phyloP scores from a whole-genome alignment of 2,113 vertebrate genomes.

The Tyto alba region DNA sequence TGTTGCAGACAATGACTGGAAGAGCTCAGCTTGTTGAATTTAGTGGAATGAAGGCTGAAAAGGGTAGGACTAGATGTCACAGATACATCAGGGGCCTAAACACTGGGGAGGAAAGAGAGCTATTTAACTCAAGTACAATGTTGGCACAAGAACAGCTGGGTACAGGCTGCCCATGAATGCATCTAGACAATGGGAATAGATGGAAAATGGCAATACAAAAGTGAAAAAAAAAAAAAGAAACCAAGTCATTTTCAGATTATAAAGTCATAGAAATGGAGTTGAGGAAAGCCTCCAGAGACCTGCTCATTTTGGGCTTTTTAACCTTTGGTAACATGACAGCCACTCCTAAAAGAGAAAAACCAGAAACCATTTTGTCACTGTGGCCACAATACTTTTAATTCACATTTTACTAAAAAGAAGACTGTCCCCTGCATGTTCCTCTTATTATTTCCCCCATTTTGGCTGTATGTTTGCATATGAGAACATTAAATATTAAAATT shows the following conservation, averaged over 20 bases:
- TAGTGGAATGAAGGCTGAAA: constrained; percentile 1
- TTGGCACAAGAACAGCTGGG: constrained; percentile 38
- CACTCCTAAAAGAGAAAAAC: not conserved
- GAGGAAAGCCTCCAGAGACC: not conserved
- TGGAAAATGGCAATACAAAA: not conserved
- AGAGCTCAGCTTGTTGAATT: not conserved
- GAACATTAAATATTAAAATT: not conserved
- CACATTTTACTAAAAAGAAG: not conserved
- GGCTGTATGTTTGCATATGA: not conserved
- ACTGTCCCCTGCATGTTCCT: not conserved
- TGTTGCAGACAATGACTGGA: not conserved
- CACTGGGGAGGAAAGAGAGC: not conserved
- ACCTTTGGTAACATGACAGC: not conserved
- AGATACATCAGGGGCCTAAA: not conserved
- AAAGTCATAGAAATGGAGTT: not conserved
- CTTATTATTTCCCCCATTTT: not conserved
- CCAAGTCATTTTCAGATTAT: constrained; percentile 22
- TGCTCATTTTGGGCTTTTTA: not conserved
- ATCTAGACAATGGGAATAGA: constrained; percentile 49
- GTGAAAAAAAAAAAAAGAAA: not conserved
- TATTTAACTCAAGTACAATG: constrained; percentile 53
- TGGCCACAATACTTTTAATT: not conserved
- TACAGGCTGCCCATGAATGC: constrained; percentile 45
- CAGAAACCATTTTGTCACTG: not conserved
- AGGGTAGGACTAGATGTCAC: not conserved